Percentiles rank a stretch among this genome's conserved stretches.
These are phyloP conservation scores for Microctonus aethiopoides DNA, from an alignment of 2,888 invertebrate species.

Conservation along the genomic window DNA sequence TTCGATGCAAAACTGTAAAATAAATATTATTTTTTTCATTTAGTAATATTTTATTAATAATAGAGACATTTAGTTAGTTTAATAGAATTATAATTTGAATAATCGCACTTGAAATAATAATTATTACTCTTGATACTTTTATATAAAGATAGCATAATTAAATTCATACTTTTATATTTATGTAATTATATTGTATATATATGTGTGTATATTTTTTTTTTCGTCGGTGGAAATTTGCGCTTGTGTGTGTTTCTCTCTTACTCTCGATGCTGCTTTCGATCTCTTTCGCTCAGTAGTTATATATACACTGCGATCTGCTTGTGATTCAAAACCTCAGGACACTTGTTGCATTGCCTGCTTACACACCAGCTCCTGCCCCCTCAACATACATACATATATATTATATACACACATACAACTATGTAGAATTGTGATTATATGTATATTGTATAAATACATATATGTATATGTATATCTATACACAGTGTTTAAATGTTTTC, in stretches of 20 bases:
- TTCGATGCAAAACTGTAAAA: background rate
- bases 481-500: conserved; percentile 29
- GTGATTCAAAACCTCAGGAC: conserved; percentile 68
- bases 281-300: conserved; percentile 39
- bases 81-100: background rate
- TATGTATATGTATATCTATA: conserved; percentile 14
- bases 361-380: conserved; percentile 44
- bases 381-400: conserved; percentile 37
- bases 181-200: background rate
- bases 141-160: background rate
- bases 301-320: conserved; percentile 62
- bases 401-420: conserved; percentile 21
- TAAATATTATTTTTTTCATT: background rate
- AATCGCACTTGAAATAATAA: background rate
- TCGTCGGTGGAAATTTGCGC: conserved; percentile 19
- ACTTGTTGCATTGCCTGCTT: conserved; percentile 66
- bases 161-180: conserved; percentile 20
- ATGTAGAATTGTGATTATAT: conserved; percentile 21
- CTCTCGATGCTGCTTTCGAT: conserved; percentile 34
- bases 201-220: conserved; percentile 34
- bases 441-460: conserved; percentile 13
- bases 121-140: background rate
- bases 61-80: background rate
- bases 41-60: background rate
- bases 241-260: conserved; percentile 26